These are phyloP conservation scores for Pachliopta kotzebuea DNA, from an alignment of 2,888 invertebrate genomes.

Conservation along the genomic window DNA sequence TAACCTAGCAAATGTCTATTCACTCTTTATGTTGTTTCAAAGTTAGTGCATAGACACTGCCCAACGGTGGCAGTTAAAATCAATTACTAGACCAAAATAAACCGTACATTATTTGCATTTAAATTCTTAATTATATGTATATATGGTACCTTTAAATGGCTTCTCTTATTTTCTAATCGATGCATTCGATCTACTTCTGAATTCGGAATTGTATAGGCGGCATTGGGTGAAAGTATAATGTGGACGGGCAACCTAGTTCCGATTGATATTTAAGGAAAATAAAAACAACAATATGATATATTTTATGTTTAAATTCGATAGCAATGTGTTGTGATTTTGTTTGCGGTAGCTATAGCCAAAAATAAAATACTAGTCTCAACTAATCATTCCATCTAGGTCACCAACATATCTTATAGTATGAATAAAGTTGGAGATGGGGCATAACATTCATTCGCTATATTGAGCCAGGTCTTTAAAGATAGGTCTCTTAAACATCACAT, in stretches of 20 bases:
- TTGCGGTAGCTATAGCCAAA: no score
- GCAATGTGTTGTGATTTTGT: neutral
- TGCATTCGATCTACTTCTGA: conserved; percentile 37
- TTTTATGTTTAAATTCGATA: neutral
- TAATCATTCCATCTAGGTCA: no score
- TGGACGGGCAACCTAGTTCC: conserved; percentile 46
- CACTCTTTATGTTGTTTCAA: neutral
- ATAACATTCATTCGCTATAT: no score
- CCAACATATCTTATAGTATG: no score
- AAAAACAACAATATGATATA: neutral
- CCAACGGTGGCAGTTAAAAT: neutral
- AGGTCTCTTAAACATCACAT: no score
- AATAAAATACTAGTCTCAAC: no score
- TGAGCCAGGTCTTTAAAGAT: no score
- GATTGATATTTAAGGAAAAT: conserved; percentile 39
- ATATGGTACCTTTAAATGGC: conserved; percentile 27
- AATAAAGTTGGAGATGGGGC: no score
- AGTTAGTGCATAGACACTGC: no score
- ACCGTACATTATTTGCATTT: conserved; percentile 19
- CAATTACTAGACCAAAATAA: neutral
- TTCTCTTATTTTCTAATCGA: conserved; percentile 35
- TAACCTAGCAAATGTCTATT: no score
- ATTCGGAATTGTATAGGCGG: conserved; percentile 37
- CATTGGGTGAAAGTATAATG: conserved; percentile 49
- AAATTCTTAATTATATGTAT: conserved; percentile 27